Evolutionary conservation across 2,113 vertebrate species (phyloP).

Genomic region (Thermophis baileyi): DNA sequence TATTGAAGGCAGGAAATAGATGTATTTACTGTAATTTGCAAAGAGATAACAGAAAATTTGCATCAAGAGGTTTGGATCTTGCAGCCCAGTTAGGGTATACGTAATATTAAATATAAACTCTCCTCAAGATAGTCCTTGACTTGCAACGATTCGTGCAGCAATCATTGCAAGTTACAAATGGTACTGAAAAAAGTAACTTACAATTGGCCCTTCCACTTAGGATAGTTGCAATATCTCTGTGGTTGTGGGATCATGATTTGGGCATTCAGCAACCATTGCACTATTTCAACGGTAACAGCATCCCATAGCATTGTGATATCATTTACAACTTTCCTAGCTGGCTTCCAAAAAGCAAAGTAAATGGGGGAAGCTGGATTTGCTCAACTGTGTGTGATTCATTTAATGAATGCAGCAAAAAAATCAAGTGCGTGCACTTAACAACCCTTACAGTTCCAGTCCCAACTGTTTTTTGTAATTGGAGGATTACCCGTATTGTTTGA

Average conservation of each 20-base stretch:
- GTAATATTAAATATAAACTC: background rate
- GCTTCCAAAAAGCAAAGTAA: background rate
- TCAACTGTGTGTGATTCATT: background rate
- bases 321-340: background rate
- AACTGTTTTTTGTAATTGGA: background rate
- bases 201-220: background rate
- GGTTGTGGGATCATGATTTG: background rate
- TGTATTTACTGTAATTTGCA: background rate
- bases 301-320: background rate
- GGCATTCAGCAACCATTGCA: background rate
- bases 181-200: background rate
- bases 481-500: background rate
- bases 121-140: background rate
- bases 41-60: background rate
- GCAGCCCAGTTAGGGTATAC: background rate
- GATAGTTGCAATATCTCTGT: background rate
- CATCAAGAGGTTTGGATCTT: background rate
- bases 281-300: background rate
- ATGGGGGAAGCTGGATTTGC: background rate
- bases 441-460: background rate
- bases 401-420: background rate
- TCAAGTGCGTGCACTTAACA: too few species aligned
- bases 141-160: background rate
- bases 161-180: background rate
- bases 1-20: background rate